phyloP scores from a whole-genome alignment of 2,797 vertebrate genomes.

The Rhynchonycteris naso region DNA sequence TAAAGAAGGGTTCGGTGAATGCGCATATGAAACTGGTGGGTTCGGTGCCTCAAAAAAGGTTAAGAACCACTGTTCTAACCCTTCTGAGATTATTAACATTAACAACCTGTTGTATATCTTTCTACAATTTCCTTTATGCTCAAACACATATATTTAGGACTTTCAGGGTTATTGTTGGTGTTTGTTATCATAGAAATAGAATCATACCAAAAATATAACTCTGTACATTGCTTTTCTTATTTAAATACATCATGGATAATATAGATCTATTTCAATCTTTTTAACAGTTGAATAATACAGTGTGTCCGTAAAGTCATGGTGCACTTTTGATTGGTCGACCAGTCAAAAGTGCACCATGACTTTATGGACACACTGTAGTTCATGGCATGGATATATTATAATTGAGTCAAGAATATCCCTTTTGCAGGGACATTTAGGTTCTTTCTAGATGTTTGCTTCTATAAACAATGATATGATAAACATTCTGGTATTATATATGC shows the following conservation, averaged over 20 bases:
- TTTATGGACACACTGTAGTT: no score
- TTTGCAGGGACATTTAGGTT: neutral
- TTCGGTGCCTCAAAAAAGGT: no score
- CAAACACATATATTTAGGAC: neutral
- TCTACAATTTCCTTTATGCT: conserved; percentile 15
- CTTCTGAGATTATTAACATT: neutral
- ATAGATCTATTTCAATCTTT: neutral
- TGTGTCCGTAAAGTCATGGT: no score
- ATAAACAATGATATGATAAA: neutral
- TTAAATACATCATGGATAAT: neutral
- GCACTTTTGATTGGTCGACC: no score
- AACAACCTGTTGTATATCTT: neutral
- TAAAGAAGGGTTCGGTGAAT: no score
- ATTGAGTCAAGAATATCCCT: neutral
- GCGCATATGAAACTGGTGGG: no score
- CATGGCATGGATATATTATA: neutral
- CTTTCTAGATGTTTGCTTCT: neutral
- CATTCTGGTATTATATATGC: neutral
- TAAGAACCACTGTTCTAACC: no score
- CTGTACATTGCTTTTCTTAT: conserved; percentile 8
- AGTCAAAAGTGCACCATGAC: no score
- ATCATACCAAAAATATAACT: neutral
- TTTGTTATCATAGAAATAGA: conserved; percentile 50
- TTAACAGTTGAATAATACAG: neutral
- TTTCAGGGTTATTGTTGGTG: neutral